These are phyloP conservation scores for Synergus laeviventris DNA, from an alignment of 2,888 invertebrate genomes.

Conservation along the genomic window DNA sequence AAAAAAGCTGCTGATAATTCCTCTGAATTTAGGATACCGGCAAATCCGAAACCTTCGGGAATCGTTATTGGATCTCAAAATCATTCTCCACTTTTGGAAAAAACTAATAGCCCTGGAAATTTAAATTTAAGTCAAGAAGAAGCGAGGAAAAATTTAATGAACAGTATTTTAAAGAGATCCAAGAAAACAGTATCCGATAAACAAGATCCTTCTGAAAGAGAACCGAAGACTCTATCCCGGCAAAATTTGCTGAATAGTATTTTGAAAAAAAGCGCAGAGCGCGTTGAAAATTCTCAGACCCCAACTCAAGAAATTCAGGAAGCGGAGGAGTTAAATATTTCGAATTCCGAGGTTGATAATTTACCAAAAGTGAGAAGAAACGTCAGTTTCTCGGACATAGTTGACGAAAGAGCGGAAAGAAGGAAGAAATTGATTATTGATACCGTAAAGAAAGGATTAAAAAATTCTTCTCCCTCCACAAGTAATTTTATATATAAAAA, in stretches of 20 bases:
- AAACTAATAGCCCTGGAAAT: background rate
- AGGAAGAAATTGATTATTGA: background rate
- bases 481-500: background rate
- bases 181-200: background rate
- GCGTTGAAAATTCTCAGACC: background rate
- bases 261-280: background rate
- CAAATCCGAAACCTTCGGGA: background rate
- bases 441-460: background rate
- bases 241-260: background rate
- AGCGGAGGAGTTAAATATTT: background rate
- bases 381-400: background rate
- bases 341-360: background rate
- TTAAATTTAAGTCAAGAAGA: background rate
- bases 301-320: background rate
- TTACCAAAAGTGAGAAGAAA: constrained; percentile 2
- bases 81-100: background rate
- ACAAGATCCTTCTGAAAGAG: background rate
- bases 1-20: background rate
- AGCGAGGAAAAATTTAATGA: constrained; percentile 7
- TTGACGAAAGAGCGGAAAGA: background rate
- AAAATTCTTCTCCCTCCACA: background rate
- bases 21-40: background rate
- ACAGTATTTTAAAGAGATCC: constrained; percentile 12
- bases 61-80: background rate
- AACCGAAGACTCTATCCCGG: background rate